Conservation (phyloP, 2,797 vertebrate genomes). For the Enteromius thamalakanensis region DNA sequence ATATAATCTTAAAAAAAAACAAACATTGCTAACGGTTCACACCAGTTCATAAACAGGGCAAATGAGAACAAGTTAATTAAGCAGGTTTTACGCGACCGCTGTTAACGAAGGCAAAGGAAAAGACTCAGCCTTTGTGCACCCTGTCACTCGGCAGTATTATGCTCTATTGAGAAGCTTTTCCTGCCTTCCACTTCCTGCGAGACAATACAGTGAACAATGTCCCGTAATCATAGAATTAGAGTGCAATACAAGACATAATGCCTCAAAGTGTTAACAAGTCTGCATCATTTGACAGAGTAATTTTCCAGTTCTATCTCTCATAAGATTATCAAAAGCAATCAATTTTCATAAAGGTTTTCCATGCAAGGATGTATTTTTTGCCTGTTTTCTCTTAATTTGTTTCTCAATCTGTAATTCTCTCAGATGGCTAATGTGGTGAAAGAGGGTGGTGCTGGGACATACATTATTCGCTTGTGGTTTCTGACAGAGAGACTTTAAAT, state of each 20-base stretch:
- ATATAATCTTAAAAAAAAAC: background rate
- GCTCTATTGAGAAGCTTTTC: conserved; percentile 53
- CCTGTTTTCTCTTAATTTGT: background rate
- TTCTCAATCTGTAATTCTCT: conserved; percentile 4
- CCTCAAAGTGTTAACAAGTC: conserved; percentile 56
- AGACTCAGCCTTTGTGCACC: conserved; percentile 17
- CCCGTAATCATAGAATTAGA: conserved; percentile 64
- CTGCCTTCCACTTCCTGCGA: conserved; percentile 46
- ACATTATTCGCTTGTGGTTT: conserved; percentile 47
- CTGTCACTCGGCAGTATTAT: conserved; percentile 31
- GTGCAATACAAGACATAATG: conserved; percentile 48
- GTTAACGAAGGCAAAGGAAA: conserved; percentile 40
- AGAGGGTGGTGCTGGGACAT: conserved; percentile 24
- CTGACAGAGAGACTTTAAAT: conserved; percentile 45
- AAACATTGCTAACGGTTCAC: conserved; percentile 5
- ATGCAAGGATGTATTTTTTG: conserved; percentile 11
- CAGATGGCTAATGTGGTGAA: conserved; percentile 25
- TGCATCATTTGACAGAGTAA: conserved; percentile 55
- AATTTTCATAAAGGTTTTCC: conserved; percentile 11
- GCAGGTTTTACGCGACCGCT: conserved; percentile 44
- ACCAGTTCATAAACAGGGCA: conserved; percentile 36
- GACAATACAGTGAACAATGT: conserved; percentile 62
- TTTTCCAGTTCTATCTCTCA: conserved; percentile 49
- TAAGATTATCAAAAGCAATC: conserved; percentile 50
- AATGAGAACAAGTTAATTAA: conserved; percentile 54